Percentiles rank a stretch among this genome's conserved stretches.
Conservation (phyloP, 2,113 vertebrate species). For the Tragelaphus imberbis region DNA sequence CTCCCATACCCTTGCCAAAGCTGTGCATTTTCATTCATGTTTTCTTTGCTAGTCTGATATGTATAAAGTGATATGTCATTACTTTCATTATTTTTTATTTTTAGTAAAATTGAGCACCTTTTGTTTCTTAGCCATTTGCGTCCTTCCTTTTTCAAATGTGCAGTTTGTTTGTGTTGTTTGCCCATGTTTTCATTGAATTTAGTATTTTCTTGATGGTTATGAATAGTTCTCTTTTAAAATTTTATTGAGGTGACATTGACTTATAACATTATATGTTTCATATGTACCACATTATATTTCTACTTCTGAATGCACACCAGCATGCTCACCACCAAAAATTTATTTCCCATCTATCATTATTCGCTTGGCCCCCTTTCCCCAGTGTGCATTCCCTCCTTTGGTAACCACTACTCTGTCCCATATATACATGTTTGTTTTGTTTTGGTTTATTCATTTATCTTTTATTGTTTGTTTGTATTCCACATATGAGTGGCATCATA, state of each 20-base stretch:
- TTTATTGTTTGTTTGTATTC: not conserved
- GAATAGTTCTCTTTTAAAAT: not conserved
- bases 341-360: not conserved
- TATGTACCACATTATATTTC: not conserved
- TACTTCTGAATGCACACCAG: not conserved
- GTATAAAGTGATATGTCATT: not conserved
- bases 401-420: not conserved
- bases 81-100: conserved; percentile 4
- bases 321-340: not conserved
- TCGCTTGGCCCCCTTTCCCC: not conserved
- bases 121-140: not conserved
- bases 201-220: not conserved
- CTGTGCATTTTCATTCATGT: not conserved
- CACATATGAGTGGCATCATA: not conserved
- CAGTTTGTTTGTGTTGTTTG: not conserved
- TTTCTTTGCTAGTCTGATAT: not conserved
- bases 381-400: not conserved
- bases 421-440: not conserved
- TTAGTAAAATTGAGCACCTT: not conserved
- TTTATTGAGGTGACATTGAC: not conserved
- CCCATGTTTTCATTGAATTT: not conserved
- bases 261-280: not conserved
- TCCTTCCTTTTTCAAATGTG: conserved; percentile 8
- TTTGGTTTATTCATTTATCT: not conserved
- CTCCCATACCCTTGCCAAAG: not conserved